phyloP scores from a whole-genome alignment of 2,888 invertebrate species.

The Cheilosia variabilis region DNA sequence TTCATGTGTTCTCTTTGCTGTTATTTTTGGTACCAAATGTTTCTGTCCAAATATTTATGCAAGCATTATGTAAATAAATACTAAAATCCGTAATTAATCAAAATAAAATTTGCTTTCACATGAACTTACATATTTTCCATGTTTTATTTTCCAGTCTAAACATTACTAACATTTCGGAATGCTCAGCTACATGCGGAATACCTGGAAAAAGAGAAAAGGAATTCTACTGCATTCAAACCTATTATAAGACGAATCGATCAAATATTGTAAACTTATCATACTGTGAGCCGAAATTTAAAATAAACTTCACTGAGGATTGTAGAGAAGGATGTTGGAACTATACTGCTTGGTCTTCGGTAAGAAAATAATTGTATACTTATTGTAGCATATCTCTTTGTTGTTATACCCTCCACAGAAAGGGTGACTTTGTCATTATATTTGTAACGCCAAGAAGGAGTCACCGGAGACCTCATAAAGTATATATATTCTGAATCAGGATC shows the following conservation, averaged over 20 bases:
- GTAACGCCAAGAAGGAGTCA: too few species aligned
- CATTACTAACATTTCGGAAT: slow-evolving; percentile 85
- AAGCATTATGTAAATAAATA: too few species aligned
- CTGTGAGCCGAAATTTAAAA: slow-evolving; percentile 80
- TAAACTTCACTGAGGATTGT: slow-evolving; percentile 84
- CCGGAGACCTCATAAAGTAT: too few species aligned
- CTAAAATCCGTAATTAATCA: too few species aligned
- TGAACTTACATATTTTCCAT: not conserved
- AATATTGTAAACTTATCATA: slow-evolving; percentile 81
- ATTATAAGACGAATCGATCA: slow-evolving; percentile 79
- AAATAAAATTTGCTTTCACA: too few species aligned
- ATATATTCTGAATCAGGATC: too few species aligned
- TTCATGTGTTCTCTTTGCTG: too few species aligned
- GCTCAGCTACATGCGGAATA: slow-evolving; percentile 89
- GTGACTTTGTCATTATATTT: too few species aligned
- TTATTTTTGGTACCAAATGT: too few species aligned
- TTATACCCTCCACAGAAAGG: too few species aligned
- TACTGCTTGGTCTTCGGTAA: slow-evolving; percentile 89
- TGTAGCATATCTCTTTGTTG: too few species aligned
- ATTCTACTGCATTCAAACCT: slow-evolving; percentile 86
- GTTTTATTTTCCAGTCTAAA: slow-evolving; percentile 78
- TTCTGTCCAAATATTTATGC: too few species aligned
- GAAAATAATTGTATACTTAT: slow-evolving; percentile 13
- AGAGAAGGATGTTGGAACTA: slow-evolving; percentile 90
- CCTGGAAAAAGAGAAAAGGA: slow-evolving; percentile 86